Evolutionary conservation across 2,888 invertebrate genomes (phyloP).

Genomic region (Muschampia plurimacula): DNA sequence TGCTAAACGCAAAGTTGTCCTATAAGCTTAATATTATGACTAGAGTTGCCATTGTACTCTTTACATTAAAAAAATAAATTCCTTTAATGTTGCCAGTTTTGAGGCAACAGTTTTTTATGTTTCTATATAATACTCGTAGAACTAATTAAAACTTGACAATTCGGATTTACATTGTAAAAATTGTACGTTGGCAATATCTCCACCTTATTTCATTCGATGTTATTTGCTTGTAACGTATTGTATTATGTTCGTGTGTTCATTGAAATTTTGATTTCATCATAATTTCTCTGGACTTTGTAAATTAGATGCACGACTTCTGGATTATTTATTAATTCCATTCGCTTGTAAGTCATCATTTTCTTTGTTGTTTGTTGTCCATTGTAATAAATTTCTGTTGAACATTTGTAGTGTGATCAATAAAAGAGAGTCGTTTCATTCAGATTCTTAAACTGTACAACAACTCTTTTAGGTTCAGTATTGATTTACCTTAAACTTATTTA

Average conservation of each 20-base stretch:
- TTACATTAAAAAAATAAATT: background rate
- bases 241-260: slow-evolving; percentile 53
- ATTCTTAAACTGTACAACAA: too few relatives aligned
- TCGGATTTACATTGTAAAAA: background rate
- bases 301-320: slow-evolving; percentile 20
- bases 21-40: background rate
- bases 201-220: slow-evolving; percentile 26
- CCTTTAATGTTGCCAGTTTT: background rate
- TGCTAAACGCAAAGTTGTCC: background rate
- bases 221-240: slow-evolving; percentile 51
- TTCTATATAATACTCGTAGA: background rate
- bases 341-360: background rate
- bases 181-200: slow-evolving; percentile 18
- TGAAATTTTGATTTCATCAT: background rate
- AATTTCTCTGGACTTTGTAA: background rate
- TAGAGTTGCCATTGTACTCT: background rate
- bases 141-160: too few relatives aligned
- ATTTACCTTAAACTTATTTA: too few relatives aligned
- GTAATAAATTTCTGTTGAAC: too few relatives aligned
- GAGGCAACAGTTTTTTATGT: background rate
- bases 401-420: too few relatives aligned
- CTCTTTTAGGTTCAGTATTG: too few relatives aligned
- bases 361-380: background rate
- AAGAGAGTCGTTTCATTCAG: too few relatives aligned
- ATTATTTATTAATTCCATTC: background rate